Percentiles rank a stretch among this genome's conserved stretches.
phyloP scores from a whole-genome alignment of 2,797 vertebrate genomes.

The Muraenolepis orangiensis region DNA sequence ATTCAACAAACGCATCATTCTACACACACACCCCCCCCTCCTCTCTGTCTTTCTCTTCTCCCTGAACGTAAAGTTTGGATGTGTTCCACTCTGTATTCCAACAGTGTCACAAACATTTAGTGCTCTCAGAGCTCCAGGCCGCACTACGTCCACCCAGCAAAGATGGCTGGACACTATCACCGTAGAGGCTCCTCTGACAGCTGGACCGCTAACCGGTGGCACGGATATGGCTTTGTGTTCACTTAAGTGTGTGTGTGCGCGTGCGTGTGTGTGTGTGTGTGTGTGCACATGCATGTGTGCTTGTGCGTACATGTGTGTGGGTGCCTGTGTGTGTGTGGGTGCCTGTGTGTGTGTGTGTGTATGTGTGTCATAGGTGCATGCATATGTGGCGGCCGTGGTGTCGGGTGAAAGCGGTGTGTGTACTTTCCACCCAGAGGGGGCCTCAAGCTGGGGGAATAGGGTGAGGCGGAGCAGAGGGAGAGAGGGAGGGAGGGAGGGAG shows the following conservation, averaged over 20 bases:
- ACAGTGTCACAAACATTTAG: neutral
- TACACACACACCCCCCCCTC: too few relatives aligned
- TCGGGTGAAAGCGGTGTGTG: conserved; percentile 71
- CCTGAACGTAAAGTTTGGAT: neutral
- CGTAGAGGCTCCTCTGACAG: conserved; percentile 48
- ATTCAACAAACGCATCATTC: too few relatives aligned
- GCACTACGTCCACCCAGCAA: conserved; percentile 11
- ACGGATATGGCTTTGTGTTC: conserved; percentile 2
- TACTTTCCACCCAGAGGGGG: conserved; percentile 69
- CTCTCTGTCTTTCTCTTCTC: too few relatives aligned
- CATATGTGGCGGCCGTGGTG: conserved; percentile 51
- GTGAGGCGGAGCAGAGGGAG: conserved; percentile 51
- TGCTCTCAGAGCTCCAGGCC: neutral
- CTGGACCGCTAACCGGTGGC: conserved; percentile 35
- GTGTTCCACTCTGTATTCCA: neutral
- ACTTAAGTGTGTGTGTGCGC: conserved; percentile 6
- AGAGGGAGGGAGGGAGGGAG: conserved; percentile 25
- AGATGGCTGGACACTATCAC: conserved; percentile 23
- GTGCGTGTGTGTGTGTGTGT: neutral
- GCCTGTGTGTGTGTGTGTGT: conserved; percentile 5
- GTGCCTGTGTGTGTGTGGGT: conserved; percentile 29
- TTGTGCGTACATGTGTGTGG: conserved; percentile 20
- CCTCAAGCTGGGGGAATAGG: conserved; percentile 66
- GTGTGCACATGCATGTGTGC: neutral
- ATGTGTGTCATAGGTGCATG: conserved; percentile 17